A percentile compares a stretch with the other conserved stretches of the same genome.
Conservation (phyloP, 2,888 invertebrate genomes). For the Pelosia muscerda region DNA sequence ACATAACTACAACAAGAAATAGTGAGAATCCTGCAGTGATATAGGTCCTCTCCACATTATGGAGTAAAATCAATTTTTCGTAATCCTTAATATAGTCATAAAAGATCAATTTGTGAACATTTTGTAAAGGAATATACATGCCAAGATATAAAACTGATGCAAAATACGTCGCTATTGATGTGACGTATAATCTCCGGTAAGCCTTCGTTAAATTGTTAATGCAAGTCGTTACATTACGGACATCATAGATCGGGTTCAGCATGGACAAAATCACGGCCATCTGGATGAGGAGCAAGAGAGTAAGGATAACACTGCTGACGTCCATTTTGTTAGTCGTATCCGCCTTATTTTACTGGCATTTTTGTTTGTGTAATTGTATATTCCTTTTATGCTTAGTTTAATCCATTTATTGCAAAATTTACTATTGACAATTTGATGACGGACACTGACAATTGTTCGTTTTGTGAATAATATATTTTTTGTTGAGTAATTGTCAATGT, state of each 20-base stretch:
- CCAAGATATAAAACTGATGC: constrained; percentile 68
- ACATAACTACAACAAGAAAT: constrained; percentile 70
- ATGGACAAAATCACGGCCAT: constrained; percentile 69
- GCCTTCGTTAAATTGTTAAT: constrained; percentile 53
- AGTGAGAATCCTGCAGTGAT: constrained; percentile 77
- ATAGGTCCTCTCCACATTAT: constrained; percentile 72
- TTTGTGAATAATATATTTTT: constrained; percentile 58
- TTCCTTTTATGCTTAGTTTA: neutral
- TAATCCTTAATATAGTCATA: constrained; percentile 50
- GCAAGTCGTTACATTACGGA: constrained; percentile 59
- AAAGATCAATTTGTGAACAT: constrained; percentile 63
- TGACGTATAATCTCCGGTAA: constrained; percentile 53
- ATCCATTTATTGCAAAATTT: constrained; percentile 10
- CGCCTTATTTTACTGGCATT: constrained; percentile 18
- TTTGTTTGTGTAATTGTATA: constrained; percentile 1
- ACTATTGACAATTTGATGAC: constrained; percentile 35
- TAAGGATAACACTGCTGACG: constrained; percentile 60
- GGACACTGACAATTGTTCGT: constrained; percentile 54
- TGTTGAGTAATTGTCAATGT: constrained; percentile 42
- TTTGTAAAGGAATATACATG: constrained; percentile 69
- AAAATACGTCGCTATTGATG: constrained; percentile 60
- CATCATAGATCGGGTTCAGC: constrained; percentile 74
- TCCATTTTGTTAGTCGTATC: constrained; percentile 66
- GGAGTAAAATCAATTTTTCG: constrained; percentile 65
- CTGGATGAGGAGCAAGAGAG: constrained; percentile 67